Evolutionary conservation across 2,888 invertebrate genomes (phyloP).

Genomic region (Cyclophora punctaria): DNA sequence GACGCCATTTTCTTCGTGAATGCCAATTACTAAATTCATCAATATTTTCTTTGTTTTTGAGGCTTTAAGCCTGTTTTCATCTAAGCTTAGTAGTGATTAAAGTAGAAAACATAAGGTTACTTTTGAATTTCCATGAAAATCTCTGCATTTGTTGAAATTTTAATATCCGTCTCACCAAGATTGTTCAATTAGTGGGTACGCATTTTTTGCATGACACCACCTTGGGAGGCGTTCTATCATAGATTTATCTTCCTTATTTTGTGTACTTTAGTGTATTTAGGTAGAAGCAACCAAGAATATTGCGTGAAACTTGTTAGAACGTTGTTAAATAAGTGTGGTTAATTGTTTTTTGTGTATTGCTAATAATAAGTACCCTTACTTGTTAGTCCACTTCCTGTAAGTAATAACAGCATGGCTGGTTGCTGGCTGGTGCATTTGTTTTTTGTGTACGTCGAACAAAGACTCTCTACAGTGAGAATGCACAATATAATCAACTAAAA

Average conservation of each 20-base stretch:
- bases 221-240: constrained; percentile 47
- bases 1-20: constrained; percentile 77
- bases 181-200: constrained; percentile 31
- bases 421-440: background rate
- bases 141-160: too few relatives aligned
- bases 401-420: background rate
- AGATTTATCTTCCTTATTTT: constrained; percentile 31
- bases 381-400: background rate
- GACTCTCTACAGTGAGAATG: too few relatives aligned
- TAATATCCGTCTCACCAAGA: background rate
- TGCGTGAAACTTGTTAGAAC: background rate
- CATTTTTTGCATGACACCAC: constrained; percentile 64
- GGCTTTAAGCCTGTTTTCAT: constrained; percentile 5
- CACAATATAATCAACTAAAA: too few relatives aligned
- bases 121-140: too few relatives aligned
- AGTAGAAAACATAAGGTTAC: background rate
- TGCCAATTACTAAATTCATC: constrained; percentile 71
- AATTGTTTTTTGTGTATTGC: too few relatives aligned
- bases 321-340: too few relatives aligned
- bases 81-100: constrained; percentile 1
- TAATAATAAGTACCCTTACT: too few relatives aligned
- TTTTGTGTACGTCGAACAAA: too few relatives aligned
- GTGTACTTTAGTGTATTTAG: constrained; percentile 1
- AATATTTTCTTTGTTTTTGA: constrained; percentile 58
- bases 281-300: background rate